Base-by-base conservation (phyloP, 2,888 invertebrate species). In the Cryptocephalus moraei region DNA sequence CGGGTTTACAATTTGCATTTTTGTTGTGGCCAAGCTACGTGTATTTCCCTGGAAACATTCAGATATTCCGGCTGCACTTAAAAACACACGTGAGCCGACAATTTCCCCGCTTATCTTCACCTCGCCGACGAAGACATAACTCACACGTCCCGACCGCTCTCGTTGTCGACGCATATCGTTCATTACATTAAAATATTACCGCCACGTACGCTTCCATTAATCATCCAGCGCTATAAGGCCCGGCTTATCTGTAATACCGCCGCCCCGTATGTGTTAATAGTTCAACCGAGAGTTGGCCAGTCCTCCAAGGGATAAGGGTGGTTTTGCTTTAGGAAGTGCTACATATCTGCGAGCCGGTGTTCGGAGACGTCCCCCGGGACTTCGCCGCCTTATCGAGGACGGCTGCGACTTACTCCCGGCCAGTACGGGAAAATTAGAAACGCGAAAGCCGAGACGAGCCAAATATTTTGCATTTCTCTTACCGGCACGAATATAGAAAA, bases 301-400 rank as follows among this genome's bases (percentile, higher is more conserved):
- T 54, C 55, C 62, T 58, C 61, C 55, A 52, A 61, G 62, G 64
- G 57, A 54, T 55, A 58, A 60, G 62, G 62, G 59, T 52, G 62
- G 61, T 61, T 61, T 64, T 61, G 62, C 62, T 63, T 62, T 62
- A 66, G 65, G 67, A 67, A 67, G 66, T 66, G 67, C 59, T 68
- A 67, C 68, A 68, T 66, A 65, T 68, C 67, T 67, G 67, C 62
- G 58, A 60, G 63, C 59, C 65, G 61, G 61, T 65, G 68, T 66
- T 66, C 61, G 51, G 36, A 36, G 36, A 49, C 53, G 58, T 67
- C 67, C 63, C 64, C 57, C 41, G 66, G 65, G 68, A 65, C 60
- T 62, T 62, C 60, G 12, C 36, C 57, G 65, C 65, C 67, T 68
- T 68, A 68, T 67, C 68, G 67, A 62, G 65, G 58, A 59, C 60